Evolutionary conservation across 2,888 invertebrate genomes (phyloP).

Genomic region (Athalia circularis): DNA sequence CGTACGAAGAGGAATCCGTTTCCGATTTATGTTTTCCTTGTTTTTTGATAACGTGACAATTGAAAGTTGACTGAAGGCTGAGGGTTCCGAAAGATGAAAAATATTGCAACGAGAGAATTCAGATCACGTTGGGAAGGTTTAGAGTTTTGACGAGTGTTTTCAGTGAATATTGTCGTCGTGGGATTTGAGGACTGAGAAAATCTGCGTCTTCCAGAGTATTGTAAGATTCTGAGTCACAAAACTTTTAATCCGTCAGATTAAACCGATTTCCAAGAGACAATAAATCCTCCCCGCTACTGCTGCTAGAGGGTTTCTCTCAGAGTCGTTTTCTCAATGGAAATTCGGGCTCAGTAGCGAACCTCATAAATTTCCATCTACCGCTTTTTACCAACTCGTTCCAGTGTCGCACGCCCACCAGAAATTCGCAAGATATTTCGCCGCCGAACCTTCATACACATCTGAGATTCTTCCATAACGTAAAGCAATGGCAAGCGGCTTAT

Average conservation of each 20-base stretch:
- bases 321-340: constrained; percentile 32
- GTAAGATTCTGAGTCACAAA: constrained; percentile 36
- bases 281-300: constrained; percentile 47
- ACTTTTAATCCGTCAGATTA: constrained; percentile 59
- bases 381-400: constrained; percentile 12
- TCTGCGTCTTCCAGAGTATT: no score
- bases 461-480: constrained; percentile 15
- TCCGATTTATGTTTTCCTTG: background rate
- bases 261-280: constrained; percentile 52
- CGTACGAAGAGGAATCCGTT: no score
- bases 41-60: no score
- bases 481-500: constrained; percentile 25
- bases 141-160: no score
- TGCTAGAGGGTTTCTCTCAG: background rate
- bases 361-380: constrained; percentile 51
- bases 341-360: constrained; percentile 25
- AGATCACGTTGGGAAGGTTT: no score
- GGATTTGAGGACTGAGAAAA: no score
- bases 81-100: no score
- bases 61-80: no score
- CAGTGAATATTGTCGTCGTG: no score
- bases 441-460: background rate
- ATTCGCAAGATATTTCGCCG: background rate
- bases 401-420: background rate
- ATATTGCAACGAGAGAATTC: no score